Conservation (phyloP, 1,140 invertebrate genomes). For the Pogonognathellus flavescens region DNA sequence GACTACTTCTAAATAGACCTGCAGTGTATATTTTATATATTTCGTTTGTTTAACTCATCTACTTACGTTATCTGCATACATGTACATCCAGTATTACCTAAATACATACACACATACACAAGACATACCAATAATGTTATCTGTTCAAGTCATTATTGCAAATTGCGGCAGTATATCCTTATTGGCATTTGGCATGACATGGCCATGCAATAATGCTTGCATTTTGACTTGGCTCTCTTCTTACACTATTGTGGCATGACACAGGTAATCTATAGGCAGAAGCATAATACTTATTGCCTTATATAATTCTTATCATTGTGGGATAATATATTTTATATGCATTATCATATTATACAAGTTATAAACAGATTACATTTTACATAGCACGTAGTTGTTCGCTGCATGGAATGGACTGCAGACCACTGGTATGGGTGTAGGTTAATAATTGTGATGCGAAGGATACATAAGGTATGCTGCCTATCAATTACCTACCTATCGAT, state of each 20-base stretch:
- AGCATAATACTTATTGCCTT: background rate
- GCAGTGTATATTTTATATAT: background rate
- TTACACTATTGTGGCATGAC: conserved; percentile 20
- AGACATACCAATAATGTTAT: background rate
- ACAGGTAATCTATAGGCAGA: background rate
- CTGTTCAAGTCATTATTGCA: background rate
- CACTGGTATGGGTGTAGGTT: too few relatives aligned
- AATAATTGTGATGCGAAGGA: too few relatives aligned
- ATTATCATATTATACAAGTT: too few relatives aligned
- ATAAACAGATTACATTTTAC: too few relatives aligned
- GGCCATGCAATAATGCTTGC: background rate
- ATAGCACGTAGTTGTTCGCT: too few relatives aligned
- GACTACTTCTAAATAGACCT: background rate
- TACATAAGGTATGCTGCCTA: background rate
- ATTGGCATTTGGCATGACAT: conserved; percentile 44
- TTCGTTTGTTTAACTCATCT: background rate
- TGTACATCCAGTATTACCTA: background rate
- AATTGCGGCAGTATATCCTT: conserved; percentile 14
- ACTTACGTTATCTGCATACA: background rate
- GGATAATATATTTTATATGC: too few relatives aligned
- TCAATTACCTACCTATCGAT: background rate
- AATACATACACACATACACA: background rate
- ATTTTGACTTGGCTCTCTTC: background rate
- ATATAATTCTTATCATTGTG: too few relatives aligned
- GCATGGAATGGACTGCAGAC: too few relatives aligned